A percentile compares a stretch with the other conserved stretches of the same genome.
These are phyloP conservation scores for Hirtodrosophila duncani DNA, from an alignment of 2,888 invertebrate genomes.

Conservation along the genomic window DNA sequence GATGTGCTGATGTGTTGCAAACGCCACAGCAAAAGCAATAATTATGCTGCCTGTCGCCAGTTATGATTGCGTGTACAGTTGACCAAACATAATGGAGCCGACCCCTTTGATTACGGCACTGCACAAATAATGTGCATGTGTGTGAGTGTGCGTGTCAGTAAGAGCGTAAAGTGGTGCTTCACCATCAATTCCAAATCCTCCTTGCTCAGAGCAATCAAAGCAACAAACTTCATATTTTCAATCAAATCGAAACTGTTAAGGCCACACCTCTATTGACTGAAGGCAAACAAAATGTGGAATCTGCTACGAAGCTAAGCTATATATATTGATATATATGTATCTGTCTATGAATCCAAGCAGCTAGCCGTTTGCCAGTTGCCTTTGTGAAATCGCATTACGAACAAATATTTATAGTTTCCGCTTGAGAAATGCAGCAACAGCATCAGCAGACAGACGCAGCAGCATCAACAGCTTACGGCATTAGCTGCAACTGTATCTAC, in stretches of 20 bases:
- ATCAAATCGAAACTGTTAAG: conserved; percentile 5
- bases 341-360: too few relatives aligned
- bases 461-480: too few relatives aligned
- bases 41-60: conserved; percentile 7
- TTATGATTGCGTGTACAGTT: conserved; percentile 33
- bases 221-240: conserved; percentile 26
- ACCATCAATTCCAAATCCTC: neutral
- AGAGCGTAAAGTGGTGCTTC: too few relatives aligned
- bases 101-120: too few relatives aligned
- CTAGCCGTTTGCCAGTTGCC: conserved; percentile 13
- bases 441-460: too few relatives aligned
- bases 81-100: conserved; percentile 11
- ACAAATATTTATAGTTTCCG: conserved; percentile 33
- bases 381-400: conserved; percentile 12
- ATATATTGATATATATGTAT: conserved; percentile 8
- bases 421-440: conserved; percentile 1
- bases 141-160: too few relatives aligned
- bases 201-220: neutral
- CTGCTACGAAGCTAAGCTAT: neutral
- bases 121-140: too few relatives aligned
- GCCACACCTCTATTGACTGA: conserved; percentile 15
- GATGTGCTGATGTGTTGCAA: neutral
- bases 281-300: conserved; percentile 10
- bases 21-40: conserved; percentile 13
- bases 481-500: too few relatives aligned